Base-by-base conservation (phyloP, 2,888 invertebrate species). In the Cheilosia variabilis region DNA sequence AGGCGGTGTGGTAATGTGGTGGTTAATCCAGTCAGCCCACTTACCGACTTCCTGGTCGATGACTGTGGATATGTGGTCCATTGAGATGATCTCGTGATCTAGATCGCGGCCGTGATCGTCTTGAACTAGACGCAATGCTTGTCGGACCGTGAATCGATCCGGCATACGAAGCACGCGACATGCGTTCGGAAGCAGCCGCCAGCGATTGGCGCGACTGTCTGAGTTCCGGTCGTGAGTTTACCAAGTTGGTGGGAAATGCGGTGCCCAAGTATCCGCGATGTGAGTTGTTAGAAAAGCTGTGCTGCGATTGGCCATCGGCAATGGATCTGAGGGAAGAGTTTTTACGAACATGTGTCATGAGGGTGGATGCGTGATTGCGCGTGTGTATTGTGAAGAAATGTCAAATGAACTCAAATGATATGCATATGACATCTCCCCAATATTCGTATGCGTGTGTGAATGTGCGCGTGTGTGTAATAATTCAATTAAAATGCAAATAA, bases 281-380 rank as follows among this genome's bases (percentile, higher is more conserved):
- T 55, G 97, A 96, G 90, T 95, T 94, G 90, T 96, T 97, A 79
- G 96, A 96, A 92, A 97, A 97, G 91, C 97, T 97, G 91, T 97
- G 96, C 91, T 97, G 97, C 73, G 97, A 97, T 92, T 97, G 97
- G 82, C 97, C 97, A 91, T 97, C 97, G 83, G 97, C 97, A 88
- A 97, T 94, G 84, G 97, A 96, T 89, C 97, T 95, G 88, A 87
- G 87, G 80, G 52, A 27, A 22, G 10, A 73, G 41, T 72, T 82
- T 62, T 65, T 60, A 79, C 77, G 87, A 83, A 47, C 69, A 57
- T 52, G 58, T 50, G 53, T 71, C 50, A 65, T 52, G 52, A 24
- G 41, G 73, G 60, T 55, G 34, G 9, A 24, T 52, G 17, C 72
- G 31, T 77, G 58, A 75, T 27, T 6, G 68, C 75, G 27, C 27